These are phyloP conservation scores for Choristoneura rosaceana DNA, from an alignment of 2,888 invertebrate genomes.

Conservation along the genomic window DNA sequence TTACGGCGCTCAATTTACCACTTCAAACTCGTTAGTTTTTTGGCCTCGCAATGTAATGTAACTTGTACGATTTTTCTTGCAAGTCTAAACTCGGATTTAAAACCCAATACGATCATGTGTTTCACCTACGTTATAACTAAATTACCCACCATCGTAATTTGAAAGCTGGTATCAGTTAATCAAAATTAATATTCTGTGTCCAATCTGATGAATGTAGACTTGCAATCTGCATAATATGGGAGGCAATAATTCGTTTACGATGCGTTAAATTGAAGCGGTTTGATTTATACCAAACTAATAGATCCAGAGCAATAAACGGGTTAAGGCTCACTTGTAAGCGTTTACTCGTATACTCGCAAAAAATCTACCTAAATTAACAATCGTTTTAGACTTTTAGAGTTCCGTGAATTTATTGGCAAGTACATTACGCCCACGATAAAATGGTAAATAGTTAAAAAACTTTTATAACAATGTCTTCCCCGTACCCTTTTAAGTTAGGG, in stretches of 20 bases:
- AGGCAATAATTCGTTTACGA: conserved; percentile 40
- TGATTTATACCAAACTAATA: conserved; percentile 40
- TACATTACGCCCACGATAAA: too few species aligned
- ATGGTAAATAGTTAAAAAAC: too few species aligned
- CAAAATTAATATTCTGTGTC: conserved; percentile 45
- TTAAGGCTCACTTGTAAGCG: not conserved
- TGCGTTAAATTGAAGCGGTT: conserved; percentile 24
- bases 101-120: not conserved
- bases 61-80: too few species aligned
- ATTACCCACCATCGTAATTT: conserved; percentile 18
- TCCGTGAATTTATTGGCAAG: too few species aligned
- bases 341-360: not conserved
- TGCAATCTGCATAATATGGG: conserved; percentile 45
- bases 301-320: conserved; percentile 24
- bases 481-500: too few species aligned
- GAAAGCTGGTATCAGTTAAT: conserved; percentile 36
- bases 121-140: conserved; percentile 8
- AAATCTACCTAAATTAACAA: too few species aligned
- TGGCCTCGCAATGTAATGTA: too few species aligned
- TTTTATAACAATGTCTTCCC: too few species aligned
- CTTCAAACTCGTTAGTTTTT: too few species aligned
- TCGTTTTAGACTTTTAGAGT: too few species aligned
- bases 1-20: too few species aligned
- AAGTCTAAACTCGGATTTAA: not conserved
- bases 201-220: conserved; percentile 44